Conservation (phyloP, 1,140 invertebrate genomes). For the Hirudo medicinalis region DNA sequence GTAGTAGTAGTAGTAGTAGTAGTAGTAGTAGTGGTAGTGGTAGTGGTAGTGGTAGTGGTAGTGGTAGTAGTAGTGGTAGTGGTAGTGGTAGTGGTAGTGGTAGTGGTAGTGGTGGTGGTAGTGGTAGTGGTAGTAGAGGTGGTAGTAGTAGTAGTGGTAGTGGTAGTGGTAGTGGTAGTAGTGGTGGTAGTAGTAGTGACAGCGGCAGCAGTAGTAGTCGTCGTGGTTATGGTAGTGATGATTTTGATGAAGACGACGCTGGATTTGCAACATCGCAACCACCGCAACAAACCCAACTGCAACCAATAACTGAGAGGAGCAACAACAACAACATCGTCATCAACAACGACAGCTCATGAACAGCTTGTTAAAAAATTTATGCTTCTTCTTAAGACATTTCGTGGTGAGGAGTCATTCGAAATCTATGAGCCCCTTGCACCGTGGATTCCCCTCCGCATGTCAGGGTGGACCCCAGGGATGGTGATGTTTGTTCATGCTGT, state of each 20-base stretch:
- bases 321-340: slow-evolving; percentile 11
- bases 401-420: neutral
- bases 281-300: neutral
- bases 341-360: neutral
- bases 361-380: neutral
- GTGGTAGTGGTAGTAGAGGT: neutral
- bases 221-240: neutral
- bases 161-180: neutral
- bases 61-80: no score
- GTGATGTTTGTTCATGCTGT: neutral
- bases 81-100: no score
- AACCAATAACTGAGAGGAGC: neutral
- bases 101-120: no score
- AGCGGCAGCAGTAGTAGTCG: no score
- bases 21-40: no score
- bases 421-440: neutral
- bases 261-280: neutral
- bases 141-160: neutral
- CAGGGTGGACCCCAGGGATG: neutral
- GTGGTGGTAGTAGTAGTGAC: neutral
- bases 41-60: no score
- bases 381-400: neutral
- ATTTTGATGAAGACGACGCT: neutral
- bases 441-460: neutral
- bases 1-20: no score